phyloP scores from a whole-genome alignment of 2,797 vertebrate species.

The Cynopterus sphinx region DNA sequence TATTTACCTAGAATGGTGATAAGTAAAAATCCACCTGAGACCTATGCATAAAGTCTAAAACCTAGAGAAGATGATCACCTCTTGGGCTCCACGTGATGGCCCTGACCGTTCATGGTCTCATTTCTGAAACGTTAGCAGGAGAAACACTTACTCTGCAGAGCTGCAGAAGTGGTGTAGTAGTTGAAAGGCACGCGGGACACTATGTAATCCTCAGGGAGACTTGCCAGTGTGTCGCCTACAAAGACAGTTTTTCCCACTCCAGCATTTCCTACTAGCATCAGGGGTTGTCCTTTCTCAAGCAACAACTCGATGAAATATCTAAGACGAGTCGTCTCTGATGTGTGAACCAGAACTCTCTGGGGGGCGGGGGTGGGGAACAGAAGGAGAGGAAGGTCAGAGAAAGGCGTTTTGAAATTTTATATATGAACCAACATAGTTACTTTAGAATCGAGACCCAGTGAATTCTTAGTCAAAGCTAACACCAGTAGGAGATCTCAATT shows the following conservation, averaged over 20 bases:
- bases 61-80: not conserved
- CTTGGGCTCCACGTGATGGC: not conserved
- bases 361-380: constrained; percentile 75
- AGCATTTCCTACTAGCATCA: constrained; percentile 89
- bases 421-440: not conserved
- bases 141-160: constrained; percentile 87
- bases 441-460: not conserved
- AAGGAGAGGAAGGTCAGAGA: not conserved
- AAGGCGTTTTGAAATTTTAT: not conserved
- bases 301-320: constrained; percentile 89
- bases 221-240: constrained; percentile 84
- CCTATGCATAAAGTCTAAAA: not conserved
- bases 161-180: constrained; percentile 88
- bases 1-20: not conserved
- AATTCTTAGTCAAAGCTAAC: not conserved
- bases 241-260: constrained; percentile 90
- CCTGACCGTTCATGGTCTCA: not conserved
- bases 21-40: not conserved
- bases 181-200: constrained; percentile 88
- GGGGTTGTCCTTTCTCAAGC: constrained; percentile 86
- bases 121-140: not conserved
- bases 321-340: constrained; percentile 87
- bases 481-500: not conserved
- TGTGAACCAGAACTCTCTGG: constrained; percentile 90
- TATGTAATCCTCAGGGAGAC: constrained; percentile 85